phyloP scores from a whole-genome alignment of 2,888 invertebrate species.

The Alentia gelatinosa region DNA sequence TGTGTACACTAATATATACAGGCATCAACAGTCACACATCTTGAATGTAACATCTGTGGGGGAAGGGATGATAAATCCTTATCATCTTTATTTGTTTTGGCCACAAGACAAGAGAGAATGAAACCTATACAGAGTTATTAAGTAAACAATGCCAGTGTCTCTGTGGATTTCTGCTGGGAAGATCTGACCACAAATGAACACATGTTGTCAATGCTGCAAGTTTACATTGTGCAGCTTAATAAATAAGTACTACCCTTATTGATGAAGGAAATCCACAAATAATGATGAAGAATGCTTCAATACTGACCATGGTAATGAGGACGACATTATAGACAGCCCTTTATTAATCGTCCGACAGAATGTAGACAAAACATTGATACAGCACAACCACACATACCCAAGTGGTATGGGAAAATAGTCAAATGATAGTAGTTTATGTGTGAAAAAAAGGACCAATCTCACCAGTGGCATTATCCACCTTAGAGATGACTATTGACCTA shows the following conservation, averaged over 20 bases:
- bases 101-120: not conserved
- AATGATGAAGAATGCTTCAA: not conserved
- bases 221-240: not conserved
- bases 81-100: not conserved
- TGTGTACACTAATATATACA: not conserved
- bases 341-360: not conserved
- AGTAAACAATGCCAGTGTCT: not conserved
- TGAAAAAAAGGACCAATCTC: no score
- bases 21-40: not conserved
- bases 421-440: no score
- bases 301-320: not conserved
- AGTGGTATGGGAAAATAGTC: not conserved
- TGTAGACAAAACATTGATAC: not conserved
- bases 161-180: not conserved
- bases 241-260: not conserved
- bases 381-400: conserved; percentile 4
- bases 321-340: not conserved
- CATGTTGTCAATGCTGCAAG: not conserved
- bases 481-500: no score
- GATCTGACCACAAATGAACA: not conserved
- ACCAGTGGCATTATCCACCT: no score
- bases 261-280: not conserved
- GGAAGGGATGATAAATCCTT: not conserved
- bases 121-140: not conserved
- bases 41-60: not conserved